Conservation (phyloP, 2,888 invertebrate genomes). For the Leptinotarsa peninsularis region DNA sequence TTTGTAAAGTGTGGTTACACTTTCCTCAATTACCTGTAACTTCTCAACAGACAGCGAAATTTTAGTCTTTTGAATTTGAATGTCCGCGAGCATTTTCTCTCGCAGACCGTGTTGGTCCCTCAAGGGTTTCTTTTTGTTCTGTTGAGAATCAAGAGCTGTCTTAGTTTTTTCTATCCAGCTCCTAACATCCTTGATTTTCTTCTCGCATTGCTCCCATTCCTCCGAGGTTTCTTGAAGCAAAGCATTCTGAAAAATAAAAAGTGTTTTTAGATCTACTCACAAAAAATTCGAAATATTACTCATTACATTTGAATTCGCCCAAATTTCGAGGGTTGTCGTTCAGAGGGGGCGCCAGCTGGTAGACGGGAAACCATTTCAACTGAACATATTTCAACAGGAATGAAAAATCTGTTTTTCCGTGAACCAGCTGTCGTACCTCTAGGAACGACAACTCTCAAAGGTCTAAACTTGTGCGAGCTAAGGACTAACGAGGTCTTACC, state of each 20-base stretch:
- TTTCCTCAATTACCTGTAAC: slow-evolving; percentile 75
- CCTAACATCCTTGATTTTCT: slow-evolving; percentile 89
- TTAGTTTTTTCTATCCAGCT: slow-evolving; percentile 90
- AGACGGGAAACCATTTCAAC: too few relatives aligned
- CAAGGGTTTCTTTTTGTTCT: slow-evolving; percentile 87
- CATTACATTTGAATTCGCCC: too few relatives aligned
- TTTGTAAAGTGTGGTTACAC: neutral
- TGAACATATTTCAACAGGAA: too few relatives aligned
- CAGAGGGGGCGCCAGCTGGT: too few relatives aligned
- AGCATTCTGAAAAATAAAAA: slow-evolving; percentile 75
- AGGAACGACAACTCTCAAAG: too few relatives aligned
- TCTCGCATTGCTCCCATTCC: slow-evolving; percentile 97
- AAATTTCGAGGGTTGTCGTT: too few relatives aligned
- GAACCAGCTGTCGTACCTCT: too few relatives aligned
- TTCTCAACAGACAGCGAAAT: slow-evolving; percentile 90
- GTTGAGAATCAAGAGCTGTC: slow-evolving; percentile 80
- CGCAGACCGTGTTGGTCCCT: slow-evolving; percentile 87
- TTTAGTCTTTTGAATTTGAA: slow-evolving; percentile 90
- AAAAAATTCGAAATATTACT: slow-evolving; percentile 5
- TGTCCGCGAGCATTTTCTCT: slow-evolving; percentile 88
- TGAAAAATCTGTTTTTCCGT: too few relatives aligned
- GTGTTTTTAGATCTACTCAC: neutral
- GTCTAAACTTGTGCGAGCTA: too few relatives aligned
- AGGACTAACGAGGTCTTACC: too few relatives aligned
- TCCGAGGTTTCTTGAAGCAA: slow-evolving; percentile 91